Percentiles rank a stretch among this genome's conserved stretches.
Evolutionary conservation across 2,888 invertebrate genomes (phyloP).

Genomic region (Schizotus pectinicornis): DNA sequence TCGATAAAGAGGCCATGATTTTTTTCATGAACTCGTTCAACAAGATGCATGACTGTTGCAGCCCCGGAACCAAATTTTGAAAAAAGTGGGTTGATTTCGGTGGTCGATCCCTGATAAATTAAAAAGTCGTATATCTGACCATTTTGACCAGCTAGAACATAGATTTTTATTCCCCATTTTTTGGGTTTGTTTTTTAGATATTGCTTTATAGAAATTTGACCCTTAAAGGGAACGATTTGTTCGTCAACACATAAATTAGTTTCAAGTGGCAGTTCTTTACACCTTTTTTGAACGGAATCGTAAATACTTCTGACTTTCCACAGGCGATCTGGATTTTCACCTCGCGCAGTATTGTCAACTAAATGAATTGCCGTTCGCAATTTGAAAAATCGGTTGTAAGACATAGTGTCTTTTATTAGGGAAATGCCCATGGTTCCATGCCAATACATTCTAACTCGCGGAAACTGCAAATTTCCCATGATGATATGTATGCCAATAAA

Average conservation of each 20-base stretch:
- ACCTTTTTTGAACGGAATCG: too few relatives aligned
- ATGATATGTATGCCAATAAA: too few relatives aligned
- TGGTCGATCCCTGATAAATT: constrained; percentile 43
- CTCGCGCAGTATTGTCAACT: too few relatives aligned
- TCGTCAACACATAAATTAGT: constrained; percentile 40
- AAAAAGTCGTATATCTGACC: constrained; percentile 45
- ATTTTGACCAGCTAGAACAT: constrained; percentile 40
- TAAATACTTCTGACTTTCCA: too few relatives aligned
- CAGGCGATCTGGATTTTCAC: too few relatives aligned
- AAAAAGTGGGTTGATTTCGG: constrained; percentile 30
- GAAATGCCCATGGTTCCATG: too few relatives aligned
- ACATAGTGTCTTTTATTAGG: too few relatives aligned
- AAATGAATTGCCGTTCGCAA: too few relatives aligned
- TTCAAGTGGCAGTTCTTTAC: constrained; percentile 18
- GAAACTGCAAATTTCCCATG: too few relatives aligned
- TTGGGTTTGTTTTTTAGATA: constrained; percentile 28
- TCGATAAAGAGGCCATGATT: constrained; percentile 33
- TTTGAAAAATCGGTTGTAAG: too few relatives aligned
- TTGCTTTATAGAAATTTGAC: too few relatives aligned
- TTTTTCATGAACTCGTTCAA: constrained; percentile 21
- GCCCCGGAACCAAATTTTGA: constrained; percentile 22
- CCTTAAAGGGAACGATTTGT: constrained; percentile 34
- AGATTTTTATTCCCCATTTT: constrained; percentile 45
- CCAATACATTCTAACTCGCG: too few relatives aligned
- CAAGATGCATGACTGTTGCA: constrained; percentile 25